These are phyloP conservation scores for Bradypodion pumilum DNA, from an alignment of 2,797 vertebrate genomes.

Conservation along the genomic window DNA sequence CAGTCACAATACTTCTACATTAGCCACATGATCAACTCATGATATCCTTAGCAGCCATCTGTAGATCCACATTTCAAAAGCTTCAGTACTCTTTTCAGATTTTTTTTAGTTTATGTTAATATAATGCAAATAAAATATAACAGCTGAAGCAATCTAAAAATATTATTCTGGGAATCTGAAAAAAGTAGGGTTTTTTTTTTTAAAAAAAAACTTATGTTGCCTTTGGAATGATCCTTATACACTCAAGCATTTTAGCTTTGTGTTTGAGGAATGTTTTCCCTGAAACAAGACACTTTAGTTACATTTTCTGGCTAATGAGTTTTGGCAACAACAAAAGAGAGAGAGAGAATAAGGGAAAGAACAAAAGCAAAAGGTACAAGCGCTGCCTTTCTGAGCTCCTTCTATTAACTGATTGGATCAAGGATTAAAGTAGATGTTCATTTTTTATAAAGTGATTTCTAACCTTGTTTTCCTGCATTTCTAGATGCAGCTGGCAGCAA, in stretches of 20 bases:
- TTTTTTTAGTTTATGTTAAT: not conserved
- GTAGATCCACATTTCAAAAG: no score
- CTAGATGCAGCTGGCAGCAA: not conserved
- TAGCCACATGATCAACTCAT: no score
- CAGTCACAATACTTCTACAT: no score
- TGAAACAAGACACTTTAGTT: not conserved
- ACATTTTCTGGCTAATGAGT: not conserved
- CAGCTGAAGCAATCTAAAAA: not conserved
- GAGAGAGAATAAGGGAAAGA: rapidly evolving
- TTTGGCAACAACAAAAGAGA: not conserved
- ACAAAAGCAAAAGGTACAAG: rapidly evolving
- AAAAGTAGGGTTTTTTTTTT: not conserved
- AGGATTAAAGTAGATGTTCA: slow-evolving; percentile 44
- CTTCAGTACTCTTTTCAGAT: no score
- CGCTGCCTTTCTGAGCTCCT: not conserved
- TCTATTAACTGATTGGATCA: slow-evolving; percentile 16
- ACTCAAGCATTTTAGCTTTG: not conserved
- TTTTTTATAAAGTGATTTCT: slow-evolving; percentile 52
- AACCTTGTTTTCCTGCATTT: slow-evolving; percentile 42
- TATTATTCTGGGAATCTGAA: not conserved
- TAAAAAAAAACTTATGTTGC: not conserved
- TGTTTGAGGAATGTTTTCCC: rapidly evolving
- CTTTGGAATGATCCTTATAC: not conserved
- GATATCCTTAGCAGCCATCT: no score
- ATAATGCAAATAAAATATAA: not conserved